Base-by-base conservation (phyloP, 2,113 vertebrate genomes). In the Coturnix japonica region DNA sequence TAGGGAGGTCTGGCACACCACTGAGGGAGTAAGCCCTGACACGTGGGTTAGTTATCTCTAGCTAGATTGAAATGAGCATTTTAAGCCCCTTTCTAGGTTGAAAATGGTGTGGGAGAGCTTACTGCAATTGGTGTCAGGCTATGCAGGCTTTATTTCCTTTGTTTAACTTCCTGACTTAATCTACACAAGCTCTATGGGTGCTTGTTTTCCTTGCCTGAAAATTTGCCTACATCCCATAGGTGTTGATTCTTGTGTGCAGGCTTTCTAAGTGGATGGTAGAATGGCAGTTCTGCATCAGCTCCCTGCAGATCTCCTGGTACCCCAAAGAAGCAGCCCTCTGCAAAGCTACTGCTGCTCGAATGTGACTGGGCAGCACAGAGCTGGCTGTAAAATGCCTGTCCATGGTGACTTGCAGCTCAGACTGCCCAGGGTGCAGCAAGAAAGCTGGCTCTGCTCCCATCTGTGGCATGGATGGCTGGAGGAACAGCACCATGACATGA, bases 81-180 rank as follows among this genome's bases (percentile, higher is more conserved):
- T 88, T 85, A 90, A 91, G 69, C 64, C 37, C 70, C 54, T 89
- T 87, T 33, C 33, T 60, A 49, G 43, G 47, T 79, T 96, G 92
- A 82, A 89, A 85, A 85, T 61, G 71, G 26, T 20, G 17, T 79
- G n/a, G 49, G 19, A 75, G 91, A 69, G 67, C 63, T 65, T 75
- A 78, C 1, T 39, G 67, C 74, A 72, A 69, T 85, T 53, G 46
- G 2, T 39, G 41, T 26, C 1, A 2, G 57, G 13, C 53, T 64
- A 7, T 31, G 26, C 44, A 65, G 39, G 53, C 63, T 81, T 81
- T n/a, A 19, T 72, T 75, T 72, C 21, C 72, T 7, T 35, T 35
- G n/a, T 71, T 89, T 61, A 13, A 39, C 33, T 33, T 85, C 2
- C 2, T 25, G 7, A 41, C 22, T 59, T 25, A 9, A 6, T 46